Evolutionary conservation across 1,140 invertebrate species (phyloP).

Genomic region (Aphidius gifuensis): DNA sequence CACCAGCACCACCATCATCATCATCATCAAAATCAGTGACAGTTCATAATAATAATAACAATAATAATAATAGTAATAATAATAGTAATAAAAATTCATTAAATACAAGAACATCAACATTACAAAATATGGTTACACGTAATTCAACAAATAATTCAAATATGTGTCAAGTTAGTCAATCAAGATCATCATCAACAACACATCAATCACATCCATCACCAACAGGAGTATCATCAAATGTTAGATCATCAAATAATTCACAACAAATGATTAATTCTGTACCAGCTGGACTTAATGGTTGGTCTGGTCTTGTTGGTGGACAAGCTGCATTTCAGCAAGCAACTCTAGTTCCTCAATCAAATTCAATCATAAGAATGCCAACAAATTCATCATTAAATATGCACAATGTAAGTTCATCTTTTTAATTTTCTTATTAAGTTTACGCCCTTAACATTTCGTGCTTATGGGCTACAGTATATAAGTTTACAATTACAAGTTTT

Average conservation of each 20-base stretch:
- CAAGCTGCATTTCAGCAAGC: slow-evolving; percentile 52
- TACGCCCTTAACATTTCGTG: too few relatives aligned
- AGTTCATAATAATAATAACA: slow-evolving; percentile 37
- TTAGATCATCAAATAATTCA: slow-evolving; percentile 33
- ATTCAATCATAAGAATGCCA: slow-evolving; percentile 44
- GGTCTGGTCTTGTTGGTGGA: slow-evolving; percentile 53
- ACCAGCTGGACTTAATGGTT: slow-evolving; percentile 50
- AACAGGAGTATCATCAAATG: slow-evolving; percentile 37
- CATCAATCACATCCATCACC: slow-evolving; percentile 44
- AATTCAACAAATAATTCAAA: slow-evolving; percentile 32
- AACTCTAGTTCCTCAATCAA: slow-evolving; percentile 42
- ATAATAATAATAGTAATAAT: slow-evolving; percentile 8
- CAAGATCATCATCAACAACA: slow-evolving; percentile 38
- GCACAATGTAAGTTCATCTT: slow-evolving; percentile 43
- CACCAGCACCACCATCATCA: slow-evolving; percentile 42
- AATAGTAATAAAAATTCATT: not conserved
- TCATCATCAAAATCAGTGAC: slow-evolving; percentile 26
- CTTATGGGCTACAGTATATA: too few relatives aligned
- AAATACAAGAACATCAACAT: slow-evolving; percentile 17
- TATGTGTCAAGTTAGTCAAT: slow-evolving; percentile 40
- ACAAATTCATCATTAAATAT: slow-evolving; percentile 41
- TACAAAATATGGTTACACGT: slow-evolving; percentile 40
- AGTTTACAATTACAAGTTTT: not conserved
- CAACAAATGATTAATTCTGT: slow-evolving; percentile 46
- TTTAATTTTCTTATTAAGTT: too few relatives aligned